Conservation (phyloP, 2,113 vertebrate species). For the Gracilinanus agilis region DNA sequence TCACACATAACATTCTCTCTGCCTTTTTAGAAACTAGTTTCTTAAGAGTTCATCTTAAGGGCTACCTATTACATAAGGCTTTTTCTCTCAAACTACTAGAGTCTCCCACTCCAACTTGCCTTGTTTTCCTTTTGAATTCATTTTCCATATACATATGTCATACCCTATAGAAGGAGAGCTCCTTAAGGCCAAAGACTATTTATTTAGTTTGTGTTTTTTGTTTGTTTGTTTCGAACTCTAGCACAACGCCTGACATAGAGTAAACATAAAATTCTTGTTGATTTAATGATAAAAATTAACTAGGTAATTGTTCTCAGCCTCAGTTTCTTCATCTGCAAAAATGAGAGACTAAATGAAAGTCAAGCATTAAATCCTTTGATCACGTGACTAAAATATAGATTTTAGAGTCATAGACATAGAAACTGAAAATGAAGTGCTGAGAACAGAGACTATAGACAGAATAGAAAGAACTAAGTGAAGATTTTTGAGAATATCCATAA, state of each 20-base stretch:
- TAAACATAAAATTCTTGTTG: neutral
- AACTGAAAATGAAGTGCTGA: neutral
- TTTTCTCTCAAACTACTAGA: neutral
- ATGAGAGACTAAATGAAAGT: neutral
- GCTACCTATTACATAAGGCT: neutral
- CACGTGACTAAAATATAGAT: neutral
- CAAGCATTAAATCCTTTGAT: neutral
- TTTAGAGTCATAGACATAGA: no score
- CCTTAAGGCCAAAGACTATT: neutral
- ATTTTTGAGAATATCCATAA: neutral
- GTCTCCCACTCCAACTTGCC: neutral
- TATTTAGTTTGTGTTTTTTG: neutral
- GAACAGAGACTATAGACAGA: neutral
- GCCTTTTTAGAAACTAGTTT: neutral
- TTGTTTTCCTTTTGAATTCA: neutral
- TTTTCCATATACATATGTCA: neutral
- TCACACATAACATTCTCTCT: neutral
- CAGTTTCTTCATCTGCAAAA: neutral
- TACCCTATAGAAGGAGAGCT: neutral
- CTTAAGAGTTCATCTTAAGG: neutral
- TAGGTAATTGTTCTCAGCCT: neutral
- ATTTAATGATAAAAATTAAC: neutral
- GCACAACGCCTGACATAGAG: neutral
- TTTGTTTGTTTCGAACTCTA: neutral
- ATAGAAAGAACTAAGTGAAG: neutral